Evolutionary conservation across 2,888 invertebrate species (phyloP), one percentile per base, ranked within the genome.

Genomic region (Drosophila robusta): DNA sequence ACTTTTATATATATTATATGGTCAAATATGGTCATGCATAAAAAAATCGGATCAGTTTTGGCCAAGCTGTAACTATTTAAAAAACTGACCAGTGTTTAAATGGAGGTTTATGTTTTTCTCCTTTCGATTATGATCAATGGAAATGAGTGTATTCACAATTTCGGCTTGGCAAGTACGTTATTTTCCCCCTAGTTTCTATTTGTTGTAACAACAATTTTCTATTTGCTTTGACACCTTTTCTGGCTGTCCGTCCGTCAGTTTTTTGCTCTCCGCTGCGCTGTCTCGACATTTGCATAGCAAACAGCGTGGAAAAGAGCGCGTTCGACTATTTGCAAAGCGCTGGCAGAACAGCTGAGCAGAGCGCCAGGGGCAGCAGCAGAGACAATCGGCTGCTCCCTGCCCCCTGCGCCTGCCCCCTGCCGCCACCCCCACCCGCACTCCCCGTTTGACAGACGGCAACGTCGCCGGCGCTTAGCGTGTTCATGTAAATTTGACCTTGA

Each of bases 401-500:
- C n/a, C 52, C 32, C 12, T 2, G 18, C 1, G 18, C 18, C 18
- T 18, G 2, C 18, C 18, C 18, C 18, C 18, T n/a, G 2, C 18
- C 39, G 18, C 54, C 38, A 34, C 14, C 29, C 34, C 47, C 36
- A 36, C 29, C 52, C 18, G 11, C 36, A 16, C 45, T 34, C 34
- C 26, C 22, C 22, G 14, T 42, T 58, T 34, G 51, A 57, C 22
- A 44, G 46, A 58, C 64, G 49, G 51, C 57, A 26, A 38, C 74
- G 58, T 68, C 54, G 79, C 75, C 60, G 71, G 71, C 72, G 87
- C 89, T 88, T 89, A 87, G 73, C 86, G 73, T 87, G 89, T 73
- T 84, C 82, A 90, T 89, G 89, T 81, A 89, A 90, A 90, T 89
- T 82, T 80, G 90, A 90, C 90, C 90, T 90, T 90, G 89, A 90